Base-by-base conservation (phyloP, 2,888 invertebrate genomes). In the Biston stratarius region DNA sequence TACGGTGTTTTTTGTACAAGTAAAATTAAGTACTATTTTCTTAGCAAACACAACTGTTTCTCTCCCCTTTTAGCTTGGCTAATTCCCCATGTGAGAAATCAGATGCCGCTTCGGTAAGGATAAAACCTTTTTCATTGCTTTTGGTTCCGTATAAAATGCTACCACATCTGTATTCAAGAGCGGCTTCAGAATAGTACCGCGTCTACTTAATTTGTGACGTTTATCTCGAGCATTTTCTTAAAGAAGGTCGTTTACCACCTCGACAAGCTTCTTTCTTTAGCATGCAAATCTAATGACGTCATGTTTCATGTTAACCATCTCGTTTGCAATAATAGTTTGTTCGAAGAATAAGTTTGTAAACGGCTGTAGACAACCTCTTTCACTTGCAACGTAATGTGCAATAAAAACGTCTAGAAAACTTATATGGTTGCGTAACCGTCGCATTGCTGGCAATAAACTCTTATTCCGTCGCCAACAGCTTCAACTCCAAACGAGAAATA, bases 341-440 rank as follows among this genome's bases (percentile, higher is more conserved):
- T 51, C 34, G 45, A 15, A 48, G 57, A 58, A 61, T 38, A 52
- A 59, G 38, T 55, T 64, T 36, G 59, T 52, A 11, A 42, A 40
- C 48, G 45, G 33, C 33, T 64, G 57, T 52, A 56, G 55, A 66
- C 64, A 48, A 12, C 36, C 63, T 66, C 52, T 64, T 69, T 65
- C 64, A 68, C 59, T 63, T 67, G 64, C 61, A 69, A 59, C 53
- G 66, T 67, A 68, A 69, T 67, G 69, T 66, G 61, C 69, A 62
- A 73, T 74, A 74, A 73, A 74, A 73, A 69, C 53, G 71, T 73
- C 73, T 65, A 44, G 70, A 62, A 61, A 65, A 67, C 64, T 60
- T 65, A 64, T 67, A 67, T 40, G 65, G 64, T 70, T 70, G 61
- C 55, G 68, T 53, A 67, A 71, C 70, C 57, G 59, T 61, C 61